A percentile compares a stretch with the other conserved stretches of the same genome.
phyloP scores from a whole-genome alignment of 2,888 invertebrate species.

The Drosophila colorata region DNA sequence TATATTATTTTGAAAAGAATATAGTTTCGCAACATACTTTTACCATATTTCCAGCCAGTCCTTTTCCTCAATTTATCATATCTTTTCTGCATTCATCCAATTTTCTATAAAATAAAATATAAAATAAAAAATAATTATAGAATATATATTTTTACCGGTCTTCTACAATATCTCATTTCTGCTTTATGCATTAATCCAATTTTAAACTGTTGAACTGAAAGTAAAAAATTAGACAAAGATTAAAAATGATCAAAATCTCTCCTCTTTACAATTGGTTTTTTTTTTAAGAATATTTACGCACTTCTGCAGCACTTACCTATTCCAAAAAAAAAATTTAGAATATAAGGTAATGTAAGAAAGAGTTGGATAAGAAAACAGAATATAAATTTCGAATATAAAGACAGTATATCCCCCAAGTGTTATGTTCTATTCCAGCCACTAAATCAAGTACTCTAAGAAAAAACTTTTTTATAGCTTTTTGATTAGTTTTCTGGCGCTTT shows the following conservation, averaged over 20 bases:
- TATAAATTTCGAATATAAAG: slow-evolving; percentile 14
- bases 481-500: slow-evolving; percentile 80
- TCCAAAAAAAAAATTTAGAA: neutral
- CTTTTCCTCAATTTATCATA: too few relatives aligned
- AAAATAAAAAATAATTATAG: neutral
- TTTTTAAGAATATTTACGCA: too few relatives aligned
- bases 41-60: too few relatives aligned
- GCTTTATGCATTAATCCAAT: neutral
- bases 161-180: neutral
- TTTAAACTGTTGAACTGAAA: neutral
- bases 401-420: slow-evolving; percentile 16
- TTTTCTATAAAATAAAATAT: neutral
- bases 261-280: too few relatives aligned
- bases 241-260: too few relatives aligned
- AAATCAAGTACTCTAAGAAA: slow-evolving; percentile 24
- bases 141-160: neutral
- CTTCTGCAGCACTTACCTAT: neutral
- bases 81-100: too few relatives aligned
- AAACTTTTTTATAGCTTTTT: slow-evolving; percentile 52
- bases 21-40: neutral
- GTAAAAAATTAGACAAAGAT: neutral
- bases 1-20: too few relatives aligned
- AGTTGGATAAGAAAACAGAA: slow-evolving; percentile 14
- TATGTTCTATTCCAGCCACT: slow-evolving; percentile 25
- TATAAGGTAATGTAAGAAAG: neutral